phyloP scores from a whole-genome alignment of 1,140 invertebrate species.

The Eumaeus atala region DNA sequence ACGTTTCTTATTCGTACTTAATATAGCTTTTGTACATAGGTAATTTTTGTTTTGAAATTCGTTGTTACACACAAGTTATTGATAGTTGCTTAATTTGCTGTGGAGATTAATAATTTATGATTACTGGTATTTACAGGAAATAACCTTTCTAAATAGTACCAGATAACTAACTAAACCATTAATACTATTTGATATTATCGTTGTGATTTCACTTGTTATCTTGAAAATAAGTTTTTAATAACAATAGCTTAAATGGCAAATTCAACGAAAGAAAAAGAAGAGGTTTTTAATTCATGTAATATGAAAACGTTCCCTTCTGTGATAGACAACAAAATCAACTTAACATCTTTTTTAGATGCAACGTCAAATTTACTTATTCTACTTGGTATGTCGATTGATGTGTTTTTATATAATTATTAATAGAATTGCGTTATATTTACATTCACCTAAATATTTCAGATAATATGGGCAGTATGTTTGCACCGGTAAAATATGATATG shows the following conservation, averaged over 20 bases:
- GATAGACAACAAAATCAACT: constrained; percentile 76
- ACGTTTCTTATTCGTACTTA: no score
- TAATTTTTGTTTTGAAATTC: no score
- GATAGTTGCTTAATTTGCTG: no score
- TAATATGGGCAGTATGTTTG: constrained; percentile 81
- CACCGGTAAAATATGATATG: constrained; percentile 83
- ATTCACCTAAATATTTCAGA: constrained; percentile 71
- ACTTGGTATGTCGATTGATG: constrained; percentile 72
- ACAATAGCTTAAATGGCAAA: constrained; percentile 32
- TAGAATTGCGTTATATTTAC: neutral
- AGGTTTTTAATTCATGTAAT: constrained; percentile 33
- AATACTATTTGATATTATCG: no score
- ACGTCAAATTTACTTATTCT: constrained; percentile 76
- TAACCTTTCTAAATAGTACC: no score
- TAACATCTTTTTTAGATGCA: constrained; percentile 77
- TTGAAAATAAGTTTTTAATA: no score
- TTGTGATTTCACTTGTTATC: no score
- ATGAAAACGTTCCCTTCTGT: constrained; percentile 67
- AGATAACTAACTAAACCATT: no score
- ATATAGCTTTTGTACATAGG: no score
- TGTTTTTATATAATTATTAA: neutral
- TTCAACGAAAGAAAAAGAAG: constrained; percentile 24
- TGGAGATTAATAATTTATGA: no score
- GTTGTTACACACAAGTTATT: no score
- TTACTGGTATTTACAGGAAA: no score